phyloP scores from a whole-genome alignment of 2,797 vertebrate species.

The Zenarchopterus dispar region DNA sequence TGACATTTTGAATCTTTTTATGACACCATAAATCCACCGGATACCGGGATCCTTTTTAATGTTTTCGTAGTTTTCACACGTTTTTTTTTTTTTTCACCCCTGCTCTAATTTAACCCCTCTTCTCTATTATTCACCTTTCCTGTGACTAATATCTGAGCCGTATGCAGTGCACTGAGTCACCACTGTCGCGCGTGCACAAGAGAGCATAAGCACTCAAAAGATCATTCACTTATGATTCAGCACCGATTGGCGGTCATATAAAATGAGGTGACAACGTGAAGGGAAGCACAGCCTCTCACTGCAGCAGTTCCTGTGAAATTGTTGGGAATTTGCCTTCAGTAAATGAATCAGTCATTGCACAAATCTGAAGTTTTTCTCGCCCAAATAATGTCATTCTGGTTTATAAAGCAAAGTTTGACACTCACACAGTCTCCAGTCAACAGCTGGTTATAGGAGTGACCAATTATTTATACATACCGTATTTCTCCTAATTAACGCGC shows the following conservation, averaged over 20 bases:
- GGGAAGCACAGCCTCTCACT: background rate
- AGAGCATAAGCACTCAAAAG: constrained; percentile 12
- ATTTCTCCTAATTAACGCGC: too few species aligned
- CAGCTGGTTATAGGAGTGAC: too few species aligned
- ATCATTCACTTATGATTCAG: constrained; percentile 34
- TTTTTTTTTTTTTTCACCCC: constrained; percentile 25
- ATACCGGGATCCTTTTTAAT: constrained; percentile 14
- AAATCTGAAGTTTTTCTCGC: background rate
- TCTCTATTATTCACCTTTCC: constrained; percentile 75
- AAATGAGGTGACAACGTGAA: background rate
- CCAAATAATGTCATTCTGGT: too few species aligned
- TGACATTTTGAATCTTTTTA: too few species aligned
- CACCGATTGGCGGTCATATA: constrained; percentile 1
- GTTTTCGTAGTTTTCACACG: constrained; percentile 10
- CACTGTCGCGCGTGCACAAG: constrained; percentile 16
- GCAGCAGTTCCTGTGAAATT: constrained; percentile 19
- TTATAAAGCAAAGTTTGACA: background rate
- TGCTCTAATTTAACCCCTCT: constrained; percentile 29
- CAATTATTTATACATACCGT: too few species aligned
- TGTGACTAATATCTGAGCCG: constrained; percentile 64
- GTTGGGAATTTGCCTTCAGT: background rate
- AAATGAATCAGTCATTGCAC: background rate
- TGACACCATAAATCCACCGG: constrained; percentile 18
- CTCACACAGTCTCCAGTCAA: too few species aligned
- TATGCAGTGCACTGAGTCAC: constrained; percentile 65